Evolutionary conservation across 2,113 vertebrate genomes (phyloP).

Genomic region (Urocitellus parryii): DNA sequence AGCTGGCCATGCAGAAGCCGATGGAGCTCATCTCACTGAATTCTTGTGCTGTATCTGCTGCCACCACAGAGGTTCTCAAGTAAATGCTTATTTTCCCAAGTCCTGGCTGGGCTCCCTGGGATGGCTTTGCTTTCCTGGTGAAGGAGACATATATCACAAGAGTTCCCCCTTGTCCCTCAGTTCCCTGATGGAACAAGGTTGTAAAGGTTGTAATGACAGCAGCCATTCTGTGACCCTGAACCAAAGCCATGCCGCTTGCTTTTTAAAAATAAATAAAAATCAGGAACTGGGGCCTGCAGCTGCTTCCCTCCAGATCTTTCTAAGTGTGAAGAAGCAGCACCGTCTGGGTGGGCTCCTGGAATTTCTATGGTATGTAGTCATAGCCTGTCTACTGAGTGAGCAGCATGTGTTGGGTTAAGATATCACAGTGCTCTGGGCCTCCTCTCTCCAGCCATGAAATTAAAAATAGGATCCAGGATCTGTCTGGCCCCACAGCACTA

Average conservation of each 20-base stretch:
- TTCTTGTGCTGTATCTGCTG: not conserved
- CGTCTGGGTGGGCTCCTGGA: too few relatives aligned
- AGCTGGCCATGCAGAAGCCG: too few relatives aligned
- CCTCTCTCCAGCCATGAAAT: conserved; percentile 4
- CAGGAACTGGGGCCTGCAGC: not conserved
- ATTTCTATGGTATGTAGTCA: not conserved
- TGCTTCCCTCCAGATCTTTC: not conserved
- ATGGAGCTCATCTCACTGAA: not conserved
- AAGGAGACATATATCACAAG: not conserved
- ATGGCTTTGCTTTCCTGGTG: not conserved
- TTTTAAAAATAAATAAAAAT: too few relatives aligned
- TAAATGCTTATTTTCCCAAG: not conserved
- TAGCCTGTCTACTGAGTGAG: not conserved
- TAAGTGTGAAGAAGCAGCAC: not conserved
- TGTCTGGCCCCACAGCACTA: not conserved
- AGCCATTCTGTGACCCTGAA: not conserved
- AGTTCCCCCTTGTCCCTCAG: rapidly evolving
- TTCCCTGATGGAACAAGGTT: not conserved
- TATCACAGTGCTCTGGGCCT: not conserved
- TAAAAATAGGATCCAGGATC: not conserved
- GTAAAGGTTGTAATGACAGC: not conserved
- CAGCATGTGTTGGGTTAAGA: not conserved
- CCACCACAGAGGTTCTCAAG: not conserved
- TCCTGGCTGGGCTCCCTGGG: not conserved
- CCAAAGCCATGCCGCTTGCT: not conserved